phyloP scores from a whole-genome alignment of 2,797 vertebrate species.

The Balearica regulorum region DNA sequence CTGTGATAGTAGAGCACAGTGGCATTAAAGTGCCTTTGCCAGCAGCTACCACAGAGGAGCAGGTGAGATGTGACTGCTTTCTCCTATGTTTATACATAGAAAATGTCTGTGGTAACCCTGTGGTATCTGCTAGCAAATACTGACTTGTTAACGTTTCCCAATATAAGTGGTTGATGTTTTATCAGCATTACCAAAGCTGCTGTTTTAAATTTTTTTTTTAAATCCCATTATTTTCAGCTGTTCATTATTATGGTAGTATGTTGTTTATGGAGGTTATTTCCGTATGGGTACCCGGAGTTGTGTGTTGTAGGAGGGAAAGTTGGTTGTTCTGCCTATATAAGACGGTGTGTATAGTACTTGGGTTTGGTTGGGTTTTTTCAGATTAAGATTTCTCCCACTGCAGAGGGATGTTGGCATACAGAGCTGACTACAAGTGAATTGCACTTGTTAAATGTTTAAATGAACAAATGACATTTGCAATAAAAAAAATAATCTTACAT shows the following conservation, averaged over 20 bases:
- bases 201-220: no score
- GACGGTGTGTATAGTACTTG: background rate
- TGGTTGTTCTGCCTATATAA: background rate
- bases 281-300: background rate
- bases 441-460: constrained; percentile 2
- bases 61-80: constrained; percentile 3
- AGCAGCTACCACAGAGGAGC: background rate
- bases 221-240: background rate
- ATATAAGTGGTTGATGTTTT: background rate
- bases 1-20: background rate
- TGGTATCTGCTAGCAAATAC: background rate
- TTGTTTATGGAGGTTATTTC: background rate
- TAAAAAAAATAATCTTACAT: background rate
- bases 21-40: background rate
- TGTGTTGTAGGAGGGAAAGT: background rate
- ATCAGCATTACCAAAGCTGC: background rate
- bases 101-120: background rate
- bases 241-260: background rate
- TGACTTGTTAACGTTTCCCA: background rate
- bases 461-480: background rate
- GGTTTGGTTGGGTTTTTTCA: background rate
- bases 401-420: background rate
- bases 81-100: background rate
- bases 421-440: background rate
- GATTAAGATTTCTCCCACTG: background rate